Conservation (phyloP, 2,888 invertebrate species). For the Scaptomyza parva region DNA sequence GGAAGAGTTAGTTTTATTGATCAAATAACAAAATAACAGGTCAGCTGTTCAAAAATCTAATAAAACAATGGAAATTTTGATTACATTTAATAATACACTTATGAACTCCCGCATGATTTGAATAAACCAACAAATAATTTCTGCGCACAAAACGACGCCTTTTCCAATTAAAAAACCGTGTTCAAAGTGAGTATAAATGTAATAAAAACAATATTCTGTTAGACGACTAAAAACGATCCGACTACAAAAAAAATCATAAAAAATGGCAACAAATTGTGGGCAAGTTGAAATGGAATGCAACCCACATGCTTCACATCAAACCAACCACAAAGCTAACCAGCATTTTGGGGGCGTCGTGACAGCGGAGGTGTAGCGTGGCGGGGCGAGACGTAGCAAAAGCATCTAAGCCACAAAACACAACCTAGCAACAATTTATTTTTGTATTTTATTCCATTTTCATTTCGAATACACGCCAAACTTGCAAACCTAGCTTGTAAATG, state of each 20-base stretch:
- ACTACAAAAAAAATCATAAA: not conserved
- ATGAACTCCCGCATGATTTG: not conserved
- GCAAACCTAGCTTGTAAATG: slow-evolving; percentile 45
- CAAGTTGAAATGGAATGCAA: slow-evolving; percentile 22
- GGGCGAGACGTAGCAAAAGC: slow-evolving; percentile 6
- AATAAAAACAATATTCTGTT: slow-evolving; percentile 16
- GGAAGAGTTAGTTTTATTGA: too few species aligned
- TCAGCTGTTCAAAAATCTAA: not conserved
- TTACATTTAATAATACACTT: not conserved
- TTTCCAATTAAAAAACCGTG: slow-evolving; percentile 26
- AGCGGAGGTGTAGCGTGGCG: not conserved
- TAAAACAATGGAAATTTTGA: not conserved
- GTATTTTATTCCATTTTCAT: slow-evolving; percentile 63
- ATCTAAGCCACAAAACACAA: slow-evolving; percentile 52
- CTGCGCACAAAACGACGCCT: slow-evolving; percentile 7
- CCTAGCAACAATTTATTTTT: slow-evolving; percentile 58
- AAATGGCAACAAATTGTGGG: slow-evolving; percentile 7
- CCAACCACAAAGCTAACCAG: slow-evolving; percentile 53
- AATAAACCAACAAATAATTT: slow-evolving; percentile 23
- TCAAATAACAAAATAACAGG: not conserved
- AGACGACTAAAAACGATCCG: slow-evolving; percentile 4
- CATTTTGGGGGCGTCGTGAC: slow-evolving; percentile 20
- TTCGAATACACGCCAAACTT: slow-evolving; percentile 50
- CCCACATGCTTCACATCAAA: slow-evolving; percentile 48
- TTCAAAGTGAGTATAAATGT: slow-evolving; percentile 9